Conservation (phyloP, 2,888 invertebrate genomes). For the Piscicola geometra region DNA sequence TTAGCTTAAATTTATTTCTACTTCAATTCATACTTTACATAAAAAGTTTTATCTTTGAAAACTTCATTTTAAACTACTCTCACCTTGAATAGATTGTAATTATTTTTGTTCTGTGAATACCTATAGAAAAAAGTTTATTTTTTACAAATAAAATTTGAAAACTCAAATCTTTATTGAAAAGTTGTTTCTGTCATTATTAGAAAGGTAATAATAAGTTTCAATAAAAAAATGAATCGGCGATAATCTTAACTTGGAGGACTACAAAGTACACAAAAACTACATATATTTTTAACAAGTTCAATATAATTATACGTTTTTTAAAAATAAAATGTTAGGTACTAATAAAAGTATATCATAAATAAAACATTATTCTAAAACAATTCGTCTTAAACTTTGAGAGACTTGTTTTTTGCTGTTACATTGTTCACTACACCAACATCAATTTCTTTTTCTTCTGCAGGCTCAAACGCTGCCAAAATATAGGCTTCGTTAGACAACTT, state of each 20-base stretch:
- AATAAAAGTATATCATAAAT: too few relatives aligned
- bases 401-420: too few relatives aligned
- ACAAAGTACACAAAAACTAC: slow-evolving; percentile 18
- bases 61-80: background rate
- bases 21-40: too few relatives aligned
- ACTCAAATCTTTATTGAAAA: background rate
- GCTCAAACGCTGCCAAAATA: background rate
- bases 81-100: slow-evolving; percentile 12
- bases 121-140: background rate
- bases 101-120: too few relatives aligned
- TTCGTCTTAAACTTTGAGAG: background rate
- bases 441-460: background rate
- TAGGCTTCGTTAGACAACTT: background rate
- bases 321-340: too few relatives aligned
- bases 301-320: too few relatives aligned
- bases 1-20: too few relatives aligned
- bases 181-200: background rate
- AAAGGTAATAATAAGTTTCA: background rate
- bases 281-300: background rate
- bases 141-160: background rate
- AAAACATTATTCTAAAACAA: background rate
- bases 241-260: slow-evolving; percentile 15
- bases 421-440: too few relatives aligned
- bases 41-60: too few relatives aligned
- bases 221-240: background rate